Evolutionary conservation across 2,113 vertebrate species (phyloP), one percentile per base, ranked within the genome.

Genomic region (Mormyrus iriodes): DNA sequence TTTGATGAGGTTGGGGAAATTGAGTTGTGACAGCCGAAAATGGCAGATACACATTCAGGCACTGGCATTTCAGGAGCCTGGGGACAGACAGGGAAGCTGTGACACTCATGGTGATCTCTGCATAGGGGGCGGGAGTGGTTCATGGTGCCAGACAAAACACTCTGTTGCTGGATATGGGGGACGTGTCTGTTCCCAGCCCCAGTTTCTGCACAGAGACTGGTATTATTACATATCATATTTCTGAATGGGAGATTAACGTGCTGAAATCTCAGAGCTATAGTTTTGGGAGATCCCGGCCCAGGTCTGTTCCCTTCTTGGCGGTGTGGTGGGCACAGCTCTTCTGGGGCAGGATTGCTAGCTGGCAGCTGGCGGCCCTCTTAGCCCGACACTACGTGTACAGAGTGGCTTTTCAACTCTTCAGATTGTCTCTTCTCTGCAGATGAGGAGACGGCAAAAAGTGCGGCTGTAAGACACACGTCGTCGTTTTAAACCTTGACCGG

Each of bases 1-100:
- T 88, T 51, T 89, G 73, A 89, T 85, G 86, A 88, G 46, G 84
- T 69, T 35, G 48, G 87, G 44, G 88, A 90, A 89, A 90, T 90
- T 55, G 69, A 88, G 89, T 87, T 76, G 24, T 1, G 58, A 53
- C 84, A 87, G 87, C 44, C 48, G 39, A 24, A 55, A 90, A 49
- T 35, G 42, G 83, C 21, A n/a, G 49, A 52, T 53, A 49, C 48
- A 12, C 49, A 52, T 35, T 86, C 12, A 48, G 69, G 44, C 51
- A 24, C 44, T 42, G 19, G 19, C 21, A n/a, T 21, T 42, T 24
- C 42, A 9, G 42, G 42, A 82, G 19, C 42, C 39, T 3, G 7
- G 42, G 31, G 76, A 82, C 39, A 24, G 31, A 82, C 17, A 17
- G 42, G 31, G 58, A 39, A 39, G 76, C 39, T 44, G 13, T 17